Evolutionary conservation across 1,140 invertebrate species (phyloP).

Genomic region (Bombus waltoni): DNA sequence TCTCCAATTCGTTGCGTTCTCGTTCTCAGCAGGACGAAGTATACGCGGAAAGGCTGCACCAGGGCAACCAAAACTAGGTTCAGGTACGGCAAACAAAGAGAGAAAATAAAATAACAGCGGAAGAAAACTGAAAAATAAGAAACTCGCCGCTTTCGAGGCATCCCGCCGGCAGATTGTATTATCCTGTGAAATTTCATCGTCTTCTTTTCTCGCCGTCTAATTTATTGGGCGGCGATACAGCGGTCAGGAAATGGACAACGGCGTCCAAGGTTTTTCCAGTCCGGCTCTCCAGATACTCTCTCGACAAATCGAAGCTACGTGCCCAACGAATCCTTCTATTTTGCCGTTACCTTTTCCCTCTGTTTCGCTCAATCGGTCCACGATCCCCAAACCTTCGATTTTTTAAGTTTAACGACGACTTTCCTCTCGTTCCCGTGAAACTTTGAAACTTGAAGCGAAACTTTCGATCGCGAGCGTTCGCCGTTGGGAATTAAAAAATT

Average conservation of each 20-base stretch:
- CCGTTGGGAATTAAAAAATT: conserved; percentile 1
- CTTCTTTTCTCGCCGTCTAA: conserved; percentile 34
- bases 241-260: conserved; percentile 36
- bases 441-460: background rate
- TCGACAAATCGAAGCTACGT: conserved; percentile 30
- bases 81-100: background rate
- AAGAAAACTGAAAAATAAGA: conserved; percentile 48
- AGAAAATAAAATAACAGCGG: background rate
- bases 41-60: background rate
- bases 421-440: background rate
- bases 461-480: background rate
- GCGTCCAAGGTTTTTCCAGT: conserved; percentile 8
- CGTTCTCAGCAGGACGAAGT: background rate
- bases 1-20: conserved; percentile 9
- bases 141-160: conserved; percentile 16
- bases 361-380: background rate
- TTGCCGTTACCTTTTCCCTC: background rate
- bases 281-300: background rate
- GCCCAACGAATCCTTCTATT: background rate
- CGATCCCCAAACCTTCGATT: background rate
- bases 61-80: background rate
- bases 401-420: background rate
- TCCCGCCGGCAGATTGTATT: conserved; percentile 43
- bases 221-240: conserved; percentile 42
- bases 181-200: conserved; percentile 45